Evolutionary conservation across 2,888 invertebrate genomes (phyloP).

Genomic region (Dyspetes luteomarginatus): DNA sequence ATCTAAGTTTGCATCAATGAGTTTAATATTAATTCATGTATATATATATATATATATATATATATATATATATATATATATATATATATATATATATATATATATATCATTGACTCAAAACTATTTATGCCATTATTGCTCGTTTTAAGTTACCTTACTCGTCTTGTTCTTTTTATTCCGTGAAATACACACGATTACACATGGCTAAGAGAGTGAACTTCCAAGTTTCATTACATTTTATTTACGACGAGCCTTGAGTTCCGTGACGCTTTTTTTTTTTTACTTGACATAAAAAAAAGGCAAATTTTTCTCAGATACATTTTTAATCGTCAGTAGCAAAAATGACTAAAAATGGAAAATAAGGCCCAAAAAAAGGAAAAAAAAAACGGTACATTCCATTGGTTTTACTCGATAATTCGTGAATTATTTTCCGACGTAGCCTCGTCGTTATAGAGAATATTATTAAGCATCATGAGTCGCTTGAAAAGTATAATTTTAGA

Average conservation of each 20-base stretch:
- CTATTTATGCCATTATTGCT: conserved; percentile 75
- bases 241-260: conserved; percentile 21
- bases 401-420: conserved; percentile 1
- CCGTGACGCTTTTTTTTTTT: not conserved
- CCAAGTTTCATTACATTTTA: conserved; percentile 50
- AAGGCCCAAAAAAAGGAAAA: not conserved
- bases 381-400: not conserved
- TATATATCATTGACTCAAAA: conserved; percentile 74
- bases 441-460: not conserved
- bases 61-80: conserved; percentile 56
- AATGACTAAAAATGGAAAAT: conserved; percentile 9
- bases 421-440: conserved; percentile 26
- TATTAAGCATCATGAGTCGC: not conserved
- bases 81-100: not conserved
- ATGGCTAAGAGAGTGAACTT: conserved; percentile 59
- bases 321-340: not conserved
- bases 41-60: not conserved
- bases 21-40: conserved; percentile 49
- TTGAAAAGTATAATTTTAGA: conserved; percentile 21
- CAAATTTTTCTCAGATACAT: not conserved
- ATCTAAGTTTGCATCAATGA: conserved; percentile 70
- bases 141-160: conserved; percentile 63
- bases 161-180: conserved; percentile 37
- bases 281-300: not conserved
- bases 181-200: conserved; percentile 51